Conservation (phyloP, 2,113 vertebrate genomes). For the Thamnaconus septentrionalis region DNA sequence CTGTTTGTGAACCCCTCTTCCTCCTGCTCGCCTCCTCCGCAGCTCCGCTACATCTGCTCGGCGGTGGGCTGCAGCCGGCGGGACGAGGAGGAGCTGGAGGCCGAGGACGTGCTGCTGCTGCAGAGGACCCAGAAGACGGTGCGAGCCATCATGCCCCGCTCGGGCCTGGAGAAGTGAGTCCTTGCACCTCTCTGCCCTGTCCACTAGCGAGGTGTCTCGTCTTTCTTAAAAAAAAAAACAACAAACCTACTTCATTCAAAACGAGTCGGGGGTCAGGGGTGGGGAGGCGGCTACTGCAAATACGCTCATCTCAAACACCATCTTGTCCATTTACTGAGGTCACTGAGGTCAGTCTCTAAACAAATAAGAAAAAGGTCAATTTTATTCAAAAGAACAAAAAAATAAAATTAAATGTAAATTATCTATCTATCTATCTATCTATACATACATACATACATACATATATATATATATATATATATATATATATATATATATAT, state of each 20-base stretch:
- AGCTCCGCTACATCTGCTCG: slow-evolving; percentile 96
- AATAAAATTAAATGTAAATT: too few species aligned
- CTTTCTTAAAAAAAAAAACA: background rate
- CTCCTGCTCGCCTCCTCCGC: background rate
- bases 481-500: too few species aligned
- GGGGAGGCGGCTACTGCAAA: slow-evolving; percentile 1
- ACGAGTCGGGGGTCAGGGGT: background rate
- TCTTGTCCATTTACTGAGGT: too few species aligned
- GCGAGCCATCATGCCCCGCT: slow-evolving; percentile 91
- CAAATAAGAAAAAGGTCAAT: too few species aligned
- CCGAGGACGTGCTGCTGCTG: slow-evolving; percentile 88
- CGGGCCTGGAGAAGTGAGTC: slow-evolving; percentile 92
- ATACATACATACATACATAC: too few species aligned
- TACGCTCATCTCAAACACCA: too few species aligned
- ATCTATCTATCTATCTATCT: too few species aligned
- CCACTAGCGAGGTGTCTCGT: background rate
- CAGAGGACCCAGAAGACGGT: slow-evolving; percentile 97
- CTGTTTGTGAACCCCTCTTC: too few species aligned
- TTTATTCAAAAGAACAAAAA: too few species aligned
- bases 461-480: too few species aligned
- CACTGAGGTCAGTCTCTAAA: too few species aligned
- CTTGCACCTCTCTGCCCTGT: background rate
- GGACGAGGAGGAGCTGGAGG: slow-evolving; percentile 84
- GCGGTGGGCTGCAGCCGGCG: slow-evolving; percentile 90
- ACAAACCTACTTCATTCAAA: too few species aligned